Conservation (phyloP, 23 tunicate species). For the Halocynthia aurantium region DNA sequence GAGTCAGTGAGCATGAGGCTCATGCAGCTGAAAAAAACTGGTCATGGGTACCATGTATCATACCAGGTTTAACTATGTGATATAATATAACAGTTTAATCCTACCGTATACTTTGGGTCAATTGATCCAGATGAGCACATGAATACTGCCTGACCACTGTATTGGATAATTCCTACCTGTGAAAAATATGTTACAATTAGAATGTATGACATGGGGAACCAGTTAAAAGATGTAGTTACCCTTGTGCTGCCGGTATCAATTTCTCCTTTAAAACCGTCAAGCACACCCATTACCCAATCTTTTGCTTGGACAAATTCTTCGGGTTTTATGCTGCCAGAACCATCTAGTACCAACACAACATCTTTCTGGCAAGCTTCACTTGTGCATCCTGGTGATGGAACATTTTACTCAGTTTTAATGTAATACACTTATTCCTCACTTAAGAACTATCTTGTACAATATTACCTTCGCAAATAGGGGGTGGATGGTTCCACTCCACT, state of each 20-base stretch:
- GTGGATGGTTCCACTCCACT: slow-evolving; percentile 10
- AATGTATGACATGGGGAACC: not conserved
- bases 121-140: slow-evolving; percentile 20
- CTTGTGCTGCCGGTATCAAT: slow-evolving; percentile 15
- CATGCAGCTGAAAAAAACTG: no score
- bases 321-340: slow-evolving; percentile 13
- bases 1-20: no score
- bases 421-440: no score
- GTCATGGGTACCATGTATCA: no score
- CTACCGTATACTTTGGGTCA: slow-evolving; percentile 9
- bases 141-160: slow-evolving; percentile 20
- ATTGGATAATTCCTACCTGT: slow-evolving; percentile 18
- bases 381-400: not conserved
- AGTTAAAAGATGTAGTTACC: not conserved
- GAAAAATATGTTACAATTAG: not conserved
- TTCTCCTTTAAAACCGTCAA: slow-evolving; percentile 4
- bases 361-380: not conserved
- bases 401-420: no score
- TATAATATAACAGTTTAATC: not conserved
- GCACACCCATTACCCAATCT: not conserved
- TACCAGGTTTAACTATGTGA: not conserved
- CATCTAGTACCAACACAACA: slow-evolving; percentile 8
- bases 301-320: not conserved
- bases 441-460: no score
- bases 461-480: slow-evolving; percentile 18